Evolutionary conservation across 1,140 invertebrate genomes (phyloP), one percentile per base, ranked within the genome.

Genomic region (Eriosoma lanigerum): DNA sequence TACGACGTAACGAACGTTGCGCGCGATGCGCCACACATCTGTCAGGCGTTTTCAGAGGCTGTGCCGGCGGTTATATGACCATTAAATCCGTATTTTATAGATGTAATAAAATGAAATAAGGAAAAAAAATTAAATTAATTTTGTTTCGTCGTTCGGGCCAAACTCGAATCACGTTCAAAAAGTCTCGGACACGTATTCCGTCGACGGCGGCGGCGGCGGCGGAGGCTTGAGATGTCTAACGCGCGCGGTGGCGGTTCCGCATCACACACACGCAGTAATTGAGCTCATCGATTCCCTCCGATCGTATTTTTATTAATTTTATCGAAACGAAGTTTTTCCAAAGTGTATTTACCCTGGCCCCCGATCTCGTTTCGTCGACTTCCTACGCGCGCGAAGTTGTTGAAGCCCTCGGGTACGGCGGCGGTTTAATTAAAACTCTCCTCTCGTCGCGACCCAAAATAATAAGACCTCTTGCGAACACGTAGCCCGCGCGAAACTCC

Each of bases 231-330:
- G 21, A 21, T 24, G n/a, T 15, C 64, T 24, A 15, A 46, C 38
- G 44, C 62, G 10, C 62, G 21, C 62, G 13, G 24, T 29, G 1
- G 17, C 19, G 26, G 29, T 6, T 5, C 17, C n/a, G n/a, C n/a
- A 38, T 38, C 32, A 21, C n/a, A 24, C 66, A 10, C 15, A 5
- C 21, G 12, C 72, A 46, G 54, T 62, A 76, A 76, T 76, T 60
- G 73, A 56, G 73, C 32, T 46, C 19, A 52, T 76, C 12, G 26
- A 44, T 58, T 56, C 8, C 26, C 38, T 68, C n/a, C n/a, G n/a
- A 6, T 0, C 38, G n/a, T 38, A 32, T 78, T 78, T 78, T 78
- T 78, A 78, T 78, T 78, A 78, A 78, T 78, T 78, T 62, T 78
- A 62, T 78, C 56, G 75, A 58, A 58, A 78, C 32, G 29, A 75